Conservation (phyloP, 2,888 invertebrate species). For the Acholoe squamosa region DNA sequence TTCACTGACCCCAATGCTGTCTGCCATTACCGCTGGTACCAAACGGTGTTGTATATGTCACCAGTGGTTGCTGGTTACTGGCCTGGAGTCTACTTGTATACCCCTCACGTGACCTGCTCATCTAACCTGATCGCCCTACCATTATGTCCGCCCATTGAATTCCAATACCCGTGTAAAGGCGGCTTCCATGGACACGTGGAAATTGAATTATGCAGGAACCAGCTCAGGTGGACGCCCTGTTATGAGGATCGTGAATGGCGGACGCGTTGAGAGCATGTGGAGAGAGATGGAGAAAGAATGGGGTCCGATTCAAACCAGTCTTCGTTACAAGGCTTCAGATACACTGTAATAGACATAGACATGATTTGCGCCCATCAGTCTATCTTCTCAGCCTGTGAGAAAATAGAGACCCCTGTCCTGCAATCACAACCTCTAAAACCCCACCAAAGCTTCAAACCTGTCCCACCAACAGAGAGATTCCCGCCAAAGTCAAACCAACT, state of each 20-base stretch:
- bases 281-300: no score
- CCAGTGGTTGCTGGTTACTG: no score
- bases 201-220: background rate
- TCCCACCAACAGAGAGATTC: background rate
- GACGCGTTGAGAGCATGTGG: no score
- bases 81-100: background rate
- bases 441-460: background rate
- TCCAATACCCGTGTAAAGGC: constrained; percentile 20
- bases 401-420: no score
- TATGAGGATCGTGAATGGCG: background rate
- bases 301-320: no score
- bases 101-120: background rate
- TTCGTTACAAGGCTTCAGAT: no score
- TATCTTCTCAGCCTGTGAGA: no score
- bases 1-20: no score
- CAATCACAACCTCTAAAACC: background rate
- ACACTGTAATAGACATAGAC: no score
- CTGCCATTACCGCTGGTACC: no score
- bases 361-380: no score
- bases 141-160: background rate
- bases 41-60: no score
- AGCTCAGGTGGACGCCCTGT: background rate
- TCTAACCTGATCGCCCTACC: background rate
- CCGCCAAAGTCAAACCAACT: background rate
- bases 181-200: background rate